Conservation (phyloP, 2,888 invertebrate species). For the Epinotia nisella region DNA sequence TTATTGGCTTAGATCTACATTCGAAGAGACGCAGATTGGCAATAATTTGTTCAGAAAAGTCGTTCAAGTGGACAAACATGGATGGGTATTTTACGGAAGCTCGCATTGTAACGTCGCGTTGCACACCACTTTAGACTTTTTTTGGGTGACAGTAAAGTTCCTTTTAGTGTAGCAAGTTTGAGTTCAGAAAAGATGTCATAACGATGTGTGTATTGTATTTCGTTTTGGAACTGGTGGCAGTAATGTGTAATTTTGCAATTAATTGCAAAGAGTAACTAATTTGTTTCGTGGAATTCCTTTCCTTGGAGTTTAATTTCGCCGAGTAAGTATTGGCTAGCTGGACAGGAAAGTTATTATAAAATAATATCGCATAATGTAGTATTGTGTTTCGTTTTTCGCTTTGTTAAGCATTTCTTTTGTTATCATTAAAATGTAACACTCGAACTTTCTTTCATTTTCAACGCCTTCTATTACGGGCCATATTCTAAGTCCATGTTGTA, state of each 20-base stretch:
- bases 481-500: too few species aligned
- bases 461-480: too few species aligned
- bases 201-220: conserved; percentile 23
- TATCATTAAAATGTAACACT: too few species aligned
- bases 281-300: conserved; percentile 32
- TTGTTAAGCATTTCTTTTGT: conserved; percentile 5
- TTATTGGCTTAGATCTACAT: neutral
- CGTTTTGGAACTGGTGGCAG: conserved; percentile 14
- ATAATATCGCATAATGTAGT: neutral
- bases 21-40: neutral
- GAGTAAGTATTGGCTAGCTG: conserved; percentile 22
- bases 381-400: neutral
- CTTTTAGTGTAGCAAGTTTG: neutral
- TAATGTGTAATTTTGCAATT: conserved; percentile 40
- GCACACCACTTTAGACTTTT: neutral
- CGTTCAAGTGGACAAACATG: conserved; percentile 18
- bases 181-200: neutral
- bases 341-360: conserved; percentile 22
- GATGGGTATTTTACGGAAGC: neutral
- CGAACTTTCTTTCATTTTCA: too few species aligned
- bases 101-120: neutral
- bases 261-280: conserved; percentile 37
- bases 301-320: conserved; percentile 7
- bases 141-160: neutral
- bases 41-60: conserved; percentile 21